Conservation (phyloP, 1,140 invertebrate species). For the Caenorhabditis latens region DNA sequence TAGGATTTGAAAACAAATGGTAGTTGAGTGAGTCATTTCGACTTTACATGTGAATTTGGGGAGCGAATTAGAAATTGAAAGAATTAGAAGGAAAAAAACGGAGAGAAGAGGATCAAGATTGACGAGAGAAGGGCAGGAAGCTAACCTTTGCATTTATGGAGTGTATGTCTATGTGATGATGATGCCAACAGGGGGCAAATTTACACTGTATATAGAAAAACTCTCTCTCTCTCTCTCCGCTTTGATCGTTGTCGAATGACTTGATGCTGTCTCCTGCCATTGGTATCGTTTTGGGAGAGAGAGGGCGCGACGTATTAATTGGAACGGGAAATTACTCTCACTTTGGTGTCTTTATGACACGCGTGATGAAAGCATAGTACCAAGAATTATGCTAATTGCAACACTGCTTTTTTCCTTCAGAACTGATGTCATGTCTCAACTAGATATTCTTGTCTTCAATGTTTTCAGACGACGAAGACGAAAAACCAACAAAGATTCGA, state of each 20-base stretch:
- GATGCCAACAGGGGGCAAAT: conserved; percentile 53
- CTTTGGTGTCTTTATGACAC: conserved; percentile 12
- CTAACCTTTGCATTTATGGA: conserved; percentile 46
- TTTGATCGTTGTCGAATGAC: conserved; percentile 25
- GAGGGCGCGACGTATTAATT: conserved; percentile 49
- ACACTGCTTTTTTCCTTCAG: background rate
- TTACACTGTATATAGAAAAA: conserved; percentile 50
- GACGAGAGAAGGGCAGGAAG: conserved; percentile 4
- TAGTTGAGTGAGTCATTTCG: no score
- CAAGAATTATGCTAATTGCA: conserved; percentile 48
- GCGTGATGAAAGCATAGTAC: conserved; percentile 34
- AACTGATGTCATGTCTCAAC: background rate
- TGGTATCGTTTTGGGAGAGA: conserved; percentile 38
- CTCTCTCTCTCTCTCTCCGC: conserved; percentile 14
- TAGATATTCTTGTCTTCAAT: background rate
- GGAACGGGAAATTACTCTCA: conserved; percentile 53
- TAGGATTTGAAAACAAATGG: no score
- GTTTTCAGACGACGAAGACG: background rate
- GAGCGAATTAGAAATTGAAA: background rate
- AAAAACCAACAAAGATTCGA: background rate
- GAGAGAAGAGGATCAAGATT: background rate
- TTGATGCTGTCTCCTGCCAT: conserved; percentile 27
- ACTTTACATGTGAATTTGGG: no score
- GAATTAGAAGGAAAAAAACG: background rate
- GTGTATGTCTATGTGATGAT: conserved; percentile 48